phyloP scores from a whole-genome alignment of 2,888 invertebrate species.

The Chaetoderma sp. region DNA sequence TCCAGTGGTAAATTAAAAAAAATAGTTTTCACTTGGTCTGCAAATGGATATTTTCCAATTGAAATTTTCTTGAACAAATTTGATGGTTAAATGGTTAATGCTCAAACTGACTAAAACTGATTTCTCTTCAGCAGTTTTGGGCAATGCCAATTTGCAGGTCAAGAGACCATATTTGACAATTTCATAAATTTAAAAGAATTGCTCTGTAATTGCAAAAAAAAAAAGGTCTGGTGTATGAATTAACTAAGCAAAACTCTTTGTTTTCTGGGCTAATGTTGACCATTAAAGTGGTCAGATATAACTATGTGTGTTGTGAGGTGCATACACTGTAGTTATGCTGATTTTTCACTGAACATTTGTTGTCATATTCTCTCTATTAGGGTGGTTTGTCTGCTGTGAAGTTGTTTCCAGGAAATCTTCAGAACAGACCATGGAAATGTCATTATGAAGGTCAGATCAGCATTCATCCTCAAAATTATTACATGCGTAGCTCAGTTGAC shows the following conservation, averaged over 20 bases:
- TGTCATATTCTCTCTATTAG: constrained; percentile 33
- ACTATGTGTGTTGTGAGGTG: background rate
- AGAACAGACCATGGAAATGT: constrained; percentile 23
- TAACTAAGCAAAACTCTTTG: no score
- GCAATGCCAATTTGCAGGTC: no score
- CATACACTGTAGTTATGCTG: background rate
- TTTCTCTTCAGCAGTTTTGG: background rate
- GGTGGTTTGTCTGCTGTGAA: constrained; percentile 47
- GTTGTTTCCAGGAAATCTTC: constrained; percentile 29
- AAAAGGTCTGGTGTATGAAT: no score
- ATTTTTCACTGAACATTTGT: background rate
- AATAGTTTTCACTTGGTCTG: no score
- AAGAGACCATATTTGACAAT: no score
- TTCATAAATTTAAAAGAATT: background rate
- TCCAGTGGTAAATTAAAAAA: no score
- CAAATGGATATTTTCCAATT: no score
- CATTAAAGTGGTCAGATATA: background rate
- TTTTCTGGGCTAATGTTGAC: no score
- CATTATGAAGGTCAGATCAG: constrained; percentile 1
- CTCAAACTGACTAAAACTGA: no score
- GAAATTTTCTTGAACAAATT: no score
- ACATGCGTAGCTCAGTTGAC: constrained; percentile 26
- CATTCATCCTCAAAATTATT: background rate
- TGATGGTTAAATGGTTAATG: no score
- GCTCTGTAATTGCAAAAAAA: no score